Conservation (phyloP, 2,113 vertebrate species). For the Spea multiplicata region DNA sequence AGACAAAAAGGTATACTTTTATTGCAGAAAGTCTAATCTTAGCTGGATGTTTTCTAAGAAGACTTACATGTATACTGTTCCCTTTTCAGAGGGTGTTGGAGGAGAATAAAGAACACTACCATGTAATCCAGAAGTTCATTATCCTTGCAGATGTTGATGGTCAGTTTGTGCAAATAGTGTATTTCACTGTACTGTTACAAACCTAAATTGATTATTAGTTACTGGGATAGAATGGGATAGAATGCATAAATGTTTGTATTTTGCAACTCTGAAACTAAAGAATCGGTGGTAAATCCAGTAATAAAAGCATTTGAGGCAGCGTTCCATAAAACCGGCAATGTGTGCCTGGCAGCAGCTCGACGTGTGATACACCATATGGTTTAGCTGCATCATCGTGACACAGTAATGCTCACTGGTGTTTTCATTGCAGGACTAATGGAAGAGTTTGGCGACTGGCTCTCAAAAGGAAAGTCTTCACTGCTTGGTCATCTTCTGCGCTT, state of each 20-base stretch:
- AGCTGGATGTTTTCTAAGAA: not conserved
- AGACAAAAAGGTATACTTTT: constrained; percentile 78
- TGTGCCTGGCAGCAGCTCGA: no score
- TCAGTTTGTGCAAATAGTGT: constrained; percentile 58
- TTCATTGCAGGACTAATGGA: constrained; percentile 79
- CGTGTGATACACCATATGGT: no score
- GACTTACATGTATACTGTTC: not conserved
- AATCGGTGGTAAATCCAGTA: no score
- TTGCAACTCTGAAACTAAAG: no score
- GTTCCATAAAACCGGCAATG: no score
- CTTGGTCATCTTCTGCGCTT: constrained; percentile 89
- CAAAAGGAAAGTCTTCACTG: constrained; percentile 69
- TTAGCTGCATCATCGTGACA: no score
- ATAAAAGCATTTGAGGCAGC: no score
- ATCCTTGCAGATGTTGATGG: constrained; percentile 91
- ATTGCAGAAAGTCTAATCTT: not conserved
- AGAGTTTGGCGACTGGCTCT: constrained; percentile 89
- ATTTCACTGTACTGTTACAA: constrained; percentile 28
- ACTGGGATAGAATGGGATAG: no score
- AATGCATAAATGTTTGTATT: no score
- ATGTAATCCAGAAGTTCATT: constrained; percentile 92
- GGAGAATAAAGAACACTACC: constrained; percentile 90
- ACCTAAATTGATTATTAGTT: constrained; percentile 25
- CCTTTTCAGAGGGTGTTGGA: constrained; percentile 84
- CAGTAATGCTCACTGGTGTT: not conserved